Percentiles rank a stretch among this genome's conserved stretches.
Evolutionary conservation across 2,888 invertebrate species (phyloP).

Genomic region (Thereva unica): DNA sequence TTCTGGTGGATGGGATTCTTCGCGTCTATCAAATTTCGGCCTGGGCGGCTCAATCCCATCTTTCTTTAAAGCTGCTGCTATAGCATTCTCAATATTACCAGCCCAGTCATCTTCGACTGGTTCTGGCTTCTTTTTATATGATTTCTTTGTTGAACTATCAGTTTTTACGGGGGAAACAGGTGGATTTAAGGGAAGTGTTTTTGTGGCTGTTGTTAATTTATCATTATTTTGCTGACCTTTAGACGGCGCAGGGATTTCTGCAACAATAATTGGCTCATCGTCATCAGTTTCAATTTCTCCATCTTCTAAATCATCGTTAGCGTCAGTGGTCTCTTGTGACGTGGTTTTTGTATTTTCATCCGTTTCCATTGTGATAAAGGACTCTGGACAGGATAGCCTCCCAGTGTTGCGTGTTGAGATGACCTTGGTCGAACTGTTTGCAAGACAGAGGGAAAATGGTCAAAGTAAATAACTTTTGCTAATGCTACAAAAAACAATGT

Average conservation of each 20-base stretch:
- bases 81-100: slow-evolving; percentile 76
- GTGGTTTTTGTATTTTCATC: no score
- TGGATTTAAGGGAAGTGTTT: background rate
- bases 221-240: slow-evolving; percentile 1
- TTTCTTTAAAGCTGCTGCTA: slow-evolving; percentile 75
- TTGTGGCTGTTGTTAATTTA: background rate
- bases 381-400: no score
- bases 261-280: slow-evolving; percentile 38
- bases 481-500: no score
- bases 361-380: no score
- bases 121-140: background rate
- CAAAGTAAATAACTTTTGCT: no score
- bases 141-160: slow-evolving; percentile 11
- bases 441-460: no score
- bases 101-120: slow-evolving; percentile 72
- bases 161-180: background rate
- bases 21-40: slow-evolving; percentile 56
- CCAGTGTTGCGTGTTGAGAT: no score
- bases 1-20: slow-evolving; percentile 54
- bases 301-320: slow-evolving; percentile 76
- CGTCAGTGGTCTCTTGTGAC: background rate
- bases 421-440: no score
- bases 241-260: background rate
- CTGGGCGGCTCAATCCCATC: slow-evolving; percentile 60
- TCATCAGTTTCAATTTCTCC: slow-evolving; percentile 79